Evolutionary conservation across 1,140 invertebrate species (phyloP).

Genomic region (Zophobas morio): DNA sequence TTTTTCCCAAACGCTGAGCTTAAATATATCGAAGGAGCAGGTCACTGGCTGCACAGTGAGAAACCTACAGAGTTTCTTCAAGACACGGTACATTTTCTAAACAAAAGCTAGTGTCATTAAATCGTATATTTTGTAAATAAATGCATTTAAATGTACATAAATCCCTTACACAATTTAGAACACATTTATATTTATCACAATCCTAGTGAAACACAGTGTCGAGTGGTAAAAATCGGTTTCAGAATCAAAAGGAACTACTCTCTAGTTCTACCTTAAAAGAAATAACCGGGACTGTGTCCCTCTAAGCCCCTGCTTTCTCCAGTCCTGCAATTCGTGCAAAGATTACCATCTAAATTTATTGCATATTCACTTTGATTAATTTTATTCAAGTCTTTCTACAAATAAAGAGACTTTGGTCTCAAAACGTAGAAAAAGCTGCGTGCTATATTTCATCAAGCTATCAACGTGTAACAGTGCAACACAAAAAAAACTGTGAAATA

Average conservation of each 20-base stretch:
- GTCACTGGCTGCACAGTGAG: constrained; percentile 95
- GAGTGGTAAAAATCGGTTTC: background rate
- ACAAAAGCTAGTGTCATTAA: constrained; percentile 47
- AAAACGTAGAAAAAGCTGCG: constrained; percentile 29
- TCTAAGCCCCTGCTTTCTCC: too few relatives aligned
- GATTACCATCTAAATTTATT: constrained; percentile 17
- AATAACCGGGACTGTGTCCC: too few relatives aligned
- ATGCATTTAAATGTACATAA: constrained; percentile 18
- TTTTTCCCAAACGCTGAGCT: constrained; percentile 86
- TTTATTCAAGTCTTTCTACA: constrained; percentile 17
- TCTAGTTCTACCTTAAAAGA: too few relatives aligned
- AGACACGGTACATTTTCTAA: constrained; percentile 71
- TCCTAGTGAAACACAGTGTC: constrained; percentile 17
- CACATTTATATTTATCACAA: constrained; percentile 41
- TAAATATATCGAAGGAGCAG: constrained; percentile 82
- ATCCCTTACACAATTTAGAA: constrained; percentile 25
- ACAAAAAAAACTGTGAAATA: constrained; percentile 22
- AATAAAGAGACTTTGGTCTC: background rate
- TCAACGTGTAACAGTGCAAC: constrained; percentile 30
- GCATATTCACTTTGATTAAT: constrained; percentile 36
- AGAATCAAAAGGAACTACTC: too few relatives aligned
- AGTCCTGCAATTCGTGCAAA: background rate
- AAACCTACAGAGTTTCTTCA: constrained; percentile 87
- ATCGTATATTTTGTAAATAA: constrained; percentile 39
- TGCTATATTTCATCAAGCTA: constrained; percentile 31